Conservation (phyloP, 2,113 vertebrate species). For the Muscicapa adusta region DNA sequence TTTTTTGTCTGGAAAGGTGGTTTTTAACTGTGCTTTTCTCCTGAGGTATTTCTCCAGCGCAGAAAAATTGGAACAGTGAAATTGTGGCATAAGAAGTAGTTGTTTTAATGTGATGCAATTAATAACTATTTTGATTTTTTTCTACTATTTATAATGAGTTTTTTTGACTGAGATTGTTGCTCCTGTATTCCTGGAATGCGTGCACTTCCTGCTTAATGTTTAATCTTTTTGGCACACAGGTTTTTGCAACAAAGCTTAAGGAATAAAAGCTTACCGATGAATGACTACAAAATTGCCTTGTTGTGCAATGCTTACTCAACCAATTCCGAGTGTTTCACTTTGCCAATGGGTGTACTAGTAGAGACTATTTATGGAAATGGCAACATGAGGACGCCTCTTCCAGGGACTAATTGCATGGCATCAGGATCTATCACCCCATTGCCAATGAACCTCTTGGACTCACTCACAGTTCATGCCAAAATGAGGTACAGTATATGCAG, state of each 20-base stretch:
- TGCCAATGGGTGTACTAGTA: constrained; percentile 97
- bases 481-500: constrained; percentile 83
- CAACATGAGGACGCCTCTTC: constrained; percentile 87
- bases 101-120: background rate
- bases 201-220: background rate
- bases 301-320: constrained; percentile 98
- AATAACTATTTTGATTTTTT: background rate
- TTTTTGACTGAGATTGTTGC: background rate
- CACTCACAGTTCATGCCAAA: constrained; percentile 96
- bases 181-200: background rate
- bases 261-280: constrained; percentile 95
- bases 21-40: background rate
- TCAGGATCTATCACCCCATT: constrained; percentile 91
- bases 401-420: constrained; percentile 92
- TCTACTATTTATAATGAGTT: background rate
- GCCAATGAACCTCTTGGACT: constrained; percentile 98
- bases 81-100: background rate
- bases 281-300: constrained; percentile 97
- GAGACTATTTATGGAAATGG: constrained; percentile 98
- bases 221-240: constrained; percentile 65
- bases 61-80: rapidly evolving
- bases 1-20: background rate
- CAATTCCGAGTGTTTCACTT: constrained; percentile 95
- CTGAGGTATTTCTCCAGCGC: background rate
- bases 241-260: constrained; percentile 96